Base-by-base conservation (phyloP, 1,140 invertebrate species). In the Dreissena polymorpha region DNA sequence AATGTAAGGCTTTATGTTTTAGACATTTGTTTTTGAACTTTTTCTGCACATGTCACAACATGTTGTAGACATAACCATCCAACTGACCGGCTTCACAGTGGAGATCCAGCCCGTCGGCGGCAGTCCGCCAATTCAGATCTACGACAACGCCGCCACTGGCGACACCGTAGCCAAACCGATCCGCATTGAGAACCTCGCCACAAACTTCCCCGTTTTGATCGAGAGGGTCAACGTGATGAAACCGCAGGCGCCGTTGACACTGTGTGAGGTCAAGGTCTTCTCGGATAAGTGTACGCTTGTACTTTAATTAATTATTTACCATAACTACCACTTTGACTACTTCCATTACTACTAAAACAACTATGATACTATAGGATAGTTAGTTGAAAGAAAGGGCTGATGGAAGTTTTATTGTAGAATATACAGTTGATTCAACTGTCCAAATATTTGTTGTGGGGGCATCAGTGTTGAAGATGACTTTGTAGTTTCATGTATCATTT, bases 91-190 rank as follows among this genome's bases (percentile, higher is more conserved):
- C 3, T 77, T 77, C 23, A 63, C 12, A 12, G 14, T 77, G 3
- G 51, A 21, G 23, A 51, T 77, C 12, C 74, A 64, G n/a, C 39
- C 39, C 2, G 63, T 53, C 10, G 21, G n/a, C n/a, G 25, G 13
- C 7, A 16, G 29, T 13, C 74, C 74, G 27, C 63, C 65, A 68
- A 10, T 77, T 27, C 21, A 67, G 23, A 51, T 77, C 27, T 77
- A 77, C 68, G 74, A 77, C 64, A 77, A 65, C 65, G 53, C 16
- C 25, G 74, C 49, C 64, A 0, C 29, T 51, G 39, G 63, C 23
- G 65, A 77, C 25, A 29, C 27, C 21, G 39, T 39, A 39, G 8
- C 39, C 39, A 39, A 8, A 39, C 39, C 39, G 39, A 55, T 67
- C 23, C 63, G 74, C 51, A 67, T 27, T 21, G 65, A 67, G 18